Percentiles rank a stretch among this genome's conserved stretches.
phyloP scores from a whole-genome alignment of 2,113 vertebrate species.

The Gorsachius goisagi region DNA sequence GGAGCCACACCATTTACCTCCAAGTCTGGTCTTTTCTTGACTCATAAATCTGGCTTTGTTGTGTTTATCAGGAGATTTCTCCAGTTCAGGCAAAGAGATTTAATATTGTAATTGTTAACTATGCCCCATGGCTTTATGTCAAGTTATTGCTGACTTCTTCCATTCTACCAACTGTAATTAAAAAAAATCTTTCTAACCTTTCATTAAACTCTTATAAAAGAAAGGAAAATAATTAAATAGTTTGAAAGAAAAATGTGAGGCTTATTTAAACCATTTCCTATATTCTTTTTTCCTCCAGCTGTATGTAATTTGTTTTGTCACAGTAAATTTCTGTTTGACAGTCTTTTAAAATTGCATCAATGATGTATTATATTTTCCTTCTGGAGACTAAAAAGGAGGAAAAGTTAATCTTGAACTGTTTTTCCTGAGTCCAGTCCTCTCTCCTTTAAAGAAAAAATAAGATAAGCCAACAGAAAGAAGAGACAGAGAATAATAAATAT shows the following conservation, averaged over 20 bases:
- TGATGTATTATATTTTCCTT: neutral
- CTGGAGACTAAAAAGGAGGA: neutral
- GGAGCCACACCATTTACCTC: neutral
- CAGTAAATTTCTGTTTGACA: neutral
- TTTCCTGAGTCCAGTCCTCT: neutral
- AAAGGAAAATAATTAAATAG: neutral
- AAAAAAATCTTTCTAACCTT: slow-evolving; percentile 3
- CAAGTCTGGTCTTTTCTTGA: neutral
- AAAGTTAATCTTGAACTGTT: neutral
- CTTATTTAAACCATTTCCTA: neutral
- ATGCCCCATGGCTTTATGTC: neutral
- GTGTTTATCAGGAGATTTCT: neutral
- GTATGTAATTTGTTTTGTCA: neutral
- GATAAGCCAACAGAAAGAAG: neutral
- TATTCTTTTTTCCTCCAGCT: neutral
- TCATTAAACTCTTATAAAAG: neutral
- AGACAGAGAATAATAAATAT: slow-evolving; percentile 14
- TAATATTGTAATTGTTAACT: slow-evolving; percentile 25
- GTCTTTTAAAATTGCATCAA: neutral
- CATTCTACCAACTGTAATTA: neutral
- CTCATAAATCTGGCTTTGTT: neutral
- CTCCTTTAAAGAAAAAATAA: slow-evolving; percentile 2
- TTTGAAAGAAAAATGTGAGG: neutral
- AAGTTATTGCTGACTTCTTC: slow-evolving; percentile 8
- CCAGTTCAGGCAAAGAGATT: neutral